These are phyloP conservation scores for Mionectes olivaceus DNA, from an alignment of 2,797 vertebrate species.

Conservation along the genomic window DNA sequence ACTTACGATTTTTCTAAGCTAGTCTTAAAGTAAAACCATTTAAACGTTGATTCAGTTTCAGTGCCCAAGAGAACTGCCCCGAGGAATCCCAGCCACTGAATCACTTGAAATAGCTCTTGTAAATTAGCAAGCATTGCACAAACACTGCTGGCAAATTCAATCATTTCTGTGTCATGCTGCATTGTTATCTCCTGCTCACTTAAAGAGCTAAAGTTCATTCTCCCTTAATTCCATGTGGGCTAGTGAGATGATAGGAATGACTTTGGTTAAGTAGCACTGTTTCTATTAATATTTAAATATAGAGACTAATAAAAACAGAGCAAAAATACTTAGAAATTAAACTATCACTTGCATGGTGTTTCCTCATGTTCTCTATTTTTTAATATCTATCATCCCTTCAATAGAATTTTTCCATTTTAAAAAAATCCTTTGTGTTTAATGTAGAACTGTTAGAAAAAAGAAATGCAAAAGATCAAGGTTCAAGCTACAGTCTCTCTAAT, in stretches of 20 bases:
- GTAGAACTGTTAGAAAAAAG: background rate
- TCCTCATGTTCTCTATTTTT: background rate
- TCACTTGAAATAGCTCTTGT: slow-evolving; percentile 60
- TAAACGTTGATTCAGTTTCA: slow-evolving; percentile 53
- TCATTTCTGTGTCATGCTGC: slow-evolving; percentile 42
- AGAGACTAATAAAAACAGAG: slow-evolving; percentile 41
- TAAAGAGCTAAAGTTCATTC: slow-evolving; percentile 34
- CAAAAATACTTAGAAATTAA: slow-evolving; percentile 7
- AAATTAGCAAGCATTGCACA: slow-evolving; percentile 58
- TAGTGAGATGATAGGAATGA: slow-evolving; percentile 15
- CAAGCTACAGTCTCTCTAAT: background rate
- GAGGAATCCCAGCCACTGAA: slow-evolving; percentile 42
- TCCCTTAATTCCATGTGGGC: slow-evolving; percentile 20
- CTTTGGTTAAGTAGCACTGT: slow-evolving; percentile 30
- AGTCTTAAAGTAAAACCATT: slow-evolving; percentile 58
- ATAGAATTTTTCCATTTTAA: background rate
- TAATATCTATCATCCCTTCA: background rate
- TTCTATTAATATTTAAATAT: slow-evolving; percentile 61
- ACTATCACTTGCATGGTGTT: background rate
- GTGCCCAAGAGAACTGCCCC: slow-evolving; percentile 18
- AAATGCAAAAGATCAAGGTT: background rate
- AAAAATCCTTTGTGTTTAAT: background rate
- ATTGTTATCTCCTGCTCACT: slow-evolving; percentile 55
- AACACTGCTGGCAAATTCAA: slow-evolving; percentile 64
- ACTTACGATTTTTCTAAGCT: slow-evolving; percentile 31